Evolutionary conservation across 2,113 vertebrate genomes (phyloP), one percentile per base, ranked within the genome.

Genomic region (Calidris pygmaea): DNA sequence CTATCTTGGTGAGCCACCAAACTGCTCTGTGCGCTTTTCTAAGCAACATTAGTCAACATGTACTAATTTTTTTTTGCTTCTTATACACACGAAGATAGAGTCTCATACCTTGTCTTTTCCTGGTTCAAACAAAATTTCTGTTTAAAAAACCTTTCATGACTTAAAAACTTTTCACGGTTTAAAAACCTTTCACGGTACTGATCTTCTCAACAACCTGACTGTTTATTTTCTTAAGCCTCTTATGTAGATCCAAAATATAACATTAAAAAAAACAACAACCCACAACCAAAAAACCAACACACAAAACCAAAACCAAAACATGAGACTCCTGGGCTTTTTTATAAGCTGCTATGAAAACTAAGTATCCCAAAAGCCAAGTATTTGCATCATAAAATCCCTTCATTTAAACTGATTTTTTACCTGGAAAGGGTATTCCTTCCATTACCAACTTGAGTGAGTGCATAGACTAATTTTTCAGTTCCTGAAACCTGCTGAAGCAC

Each of bases 381-480:
- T 76, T 84, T 94, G 43, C 12, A 92, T 89, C 55, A 92, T 70
- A 48, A 87, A 86, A 79, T 37, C 45, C 72, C 76, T 86, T 79
- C 39, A 89, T 91, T 93, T 94, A 94, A 68, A 77, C 30, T 66
- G 52, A 70, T 55, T 50, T 92, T 97, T 55, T 50, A 89, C 39
- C 78, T 80, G 70, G 39, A 74, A 94, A 78, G 15, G 17, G 2
- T 90, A 43, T 78, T 81, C 76, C 39, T 95, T 68, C 52, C 85
- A 81, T 75, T 81, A 93, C 22, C 77, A 95, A 45, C 81, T 32
- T 78, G 50, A 95, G 53, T 72, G 63, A 89, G 35, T 9, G 27
- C 34, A 72, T 4, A 90, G 55, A 71, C 19, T 43, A 80, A 93
- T 78, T 93, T 96, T 95, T 91, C 95, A 77, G 48, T 74, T 94